Evolutionary conservation across 1,140 invertebrate species (phyloP).

Genomic region (Arion vulgaris): DNA sequence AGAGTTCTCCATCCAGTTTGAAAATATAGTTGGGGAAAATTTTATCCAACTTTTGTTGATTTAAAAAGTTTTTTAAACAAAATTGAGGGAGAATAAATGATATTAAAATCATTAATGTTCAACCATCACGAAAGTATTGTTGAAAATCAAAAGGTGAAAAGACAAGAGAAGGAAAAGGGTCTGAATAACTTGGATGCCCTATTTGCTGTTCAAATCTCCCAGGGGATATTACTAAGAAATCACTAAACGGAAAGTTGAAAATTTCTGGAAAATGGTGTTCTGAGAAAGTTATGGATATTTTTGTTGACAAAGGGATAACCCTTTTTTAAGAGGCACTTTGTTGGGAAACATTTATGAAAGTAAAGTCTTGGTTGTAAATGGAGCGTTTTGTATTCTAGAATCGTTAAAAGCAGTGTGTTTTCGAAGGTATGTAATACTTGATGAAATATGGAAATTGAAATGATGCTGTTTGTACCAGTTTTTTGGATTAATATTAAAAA

Average conservation of each 20-base stretch:
- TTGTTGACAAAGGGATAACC: slow-evolving; percentile 82
- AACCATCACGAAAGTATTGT: slow-evolving; percentile 75
- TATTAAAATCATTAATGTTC: slow-evolving; percentile 82
- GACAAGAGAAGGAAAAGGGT: slow-evolving; percentile 23
- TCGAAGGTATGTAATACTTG: slow-evolving; percentile 77
- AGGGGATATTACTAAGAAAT: slow-evolving; percentile 54
- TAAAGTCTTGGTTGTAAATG: slow-evolving; percentile 77
- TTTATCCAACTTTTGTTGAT: slow-evolving; percentile 87
- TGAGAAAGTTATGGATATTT: slow-evolving; percentile 80
- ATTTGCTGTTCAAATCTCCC: slow-evolving; percentile 81
- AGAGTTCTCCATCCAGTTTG: slow-evolving; percentile 83
- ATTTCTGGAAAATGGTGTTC: slow-evolving; percentile 83
- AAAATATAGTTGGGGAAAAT: slow-evolving; percentile 85
- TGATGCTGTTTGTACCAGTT: too few relatives aligned
- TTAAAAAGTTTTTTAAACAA: slow-evolving; percentile 84
- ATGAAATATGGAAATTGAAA: too few relatives aligned
- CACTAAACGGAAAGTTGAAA: slow-evolving; percentile 73
- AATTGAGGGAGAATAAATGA: slow-evolving; percentile 62
- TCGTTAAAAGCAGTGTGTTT: slow-evolving; percentile 85
- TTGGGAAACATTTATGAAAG: slow-evolving; percentile 82
- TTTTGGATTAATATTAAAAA: too few relatives aligned
- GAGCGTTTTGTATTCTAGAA: slow-evolving; percentile 88
- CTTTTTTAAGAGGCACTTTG: slow-evolving; percentile 85
- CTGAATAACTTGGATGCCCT: slow-evolving; percentile 87
- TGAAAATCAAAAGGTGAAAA: neutral